phyloP scores from a whole-genome alignment of 2,113 vertebrate species.

The Marcusenius ussheri region DNA sequence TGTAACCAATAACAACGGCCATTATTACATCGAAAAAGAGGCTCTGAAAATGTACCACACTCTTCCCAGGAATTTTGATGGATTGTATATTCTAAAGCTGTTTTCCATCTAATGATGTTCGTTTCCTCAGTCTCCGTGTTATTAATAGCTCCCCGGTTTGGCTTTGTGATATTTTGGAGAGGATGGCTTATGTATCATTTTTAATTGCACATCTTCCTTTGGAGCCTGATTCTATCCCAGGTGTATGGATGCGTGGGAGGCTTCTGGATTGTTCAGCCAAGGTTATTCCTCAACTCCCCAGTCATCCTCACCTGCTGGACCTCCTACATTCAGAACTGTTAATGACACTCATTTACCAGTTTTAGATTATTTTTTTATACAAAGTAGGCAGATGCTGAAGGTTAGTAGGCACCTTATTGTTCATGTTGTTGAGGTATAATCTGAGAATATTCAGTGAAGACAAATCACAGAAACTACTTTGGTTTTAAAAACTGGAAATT shows the following conservation, averaged over 20 bases:
- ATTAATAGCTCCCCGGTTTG: conserved; percentile 2
- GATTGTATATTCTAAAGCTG: background rate
- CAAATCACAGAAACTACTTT: background rate
- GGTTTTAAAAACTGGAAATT: background rate
- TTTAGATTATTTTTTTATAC: background rate
- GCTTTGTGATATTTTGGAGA: conserved; percentile 7
- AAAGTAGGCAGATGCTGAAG: background rate
- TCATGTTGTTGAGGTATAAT: background rate
- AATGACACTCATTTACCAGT: background rate
- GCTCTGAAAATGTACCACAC: background rate
- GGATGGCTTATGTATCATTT: conserved; percentile 6
- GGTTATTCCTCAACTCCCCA: conserved; percentile 2
- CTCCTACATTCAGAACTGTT: background rate
- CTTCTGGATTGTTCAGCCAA: background rate
- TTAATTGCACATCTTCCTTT: conserved; percentile 5
- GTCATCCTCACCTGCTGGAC: conserved; percentile 10
- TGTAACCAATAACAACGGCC: background rate
- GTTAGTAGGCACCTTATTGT: background rate
- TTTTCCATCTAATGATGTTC: background rate
- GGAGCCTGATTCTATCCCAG: background rate
- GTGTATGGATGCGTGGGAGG: background rate
- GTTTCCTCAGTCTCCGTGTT: background rate
- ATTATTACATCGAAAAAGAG: background rate
- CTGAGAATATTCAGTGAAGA: background rate
- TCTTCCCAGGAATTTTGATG: background rate